A percentile compares a stretch with the other conserved stretches of the same genome.
These are phyloP conservation scores for Scolanthus callimorphus DNA, from an alignment of 92 coral and sea anemone species.

Conservation along the genomic window DNA sequence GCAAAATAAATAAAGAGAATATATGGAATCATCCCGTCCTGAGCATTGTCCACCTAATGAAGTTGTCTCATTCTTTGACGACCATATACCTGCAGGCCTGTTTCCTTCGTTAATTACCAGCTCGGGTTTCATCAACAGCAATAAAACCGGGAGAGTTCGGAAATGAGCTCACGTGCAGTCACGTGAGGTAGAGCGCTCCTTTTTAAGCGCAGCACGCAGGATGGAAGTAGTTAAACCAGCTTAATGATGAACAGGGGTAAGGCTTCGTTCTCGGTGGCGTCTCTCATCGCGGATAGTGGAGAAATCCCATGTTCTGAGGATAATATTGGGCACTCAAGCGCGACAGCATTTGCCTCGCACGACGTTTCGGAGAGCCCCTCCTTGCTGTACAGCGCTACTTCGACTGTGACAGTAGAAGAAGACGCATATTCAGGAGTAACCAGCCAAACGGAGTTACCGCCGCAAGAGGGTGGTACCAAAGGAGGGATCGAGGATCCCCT, in stretches of 20 bases:
- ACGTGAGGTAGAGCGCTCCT: slow-evolving; percentile 25
- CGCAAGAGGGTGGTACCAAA: too few species aligned
- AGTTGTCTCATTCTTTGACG: slow-evolving; percentile 26
- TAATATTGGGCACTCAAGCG: too few species aligned
- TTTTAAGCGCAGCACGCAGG: background rate
- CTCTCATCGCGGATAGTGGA: slow-evolving; percentile 82
- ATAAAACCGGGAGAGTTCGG: slow-evolving; percentile 1
- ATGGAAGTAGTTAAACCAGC: slow-evolving; percentile 3
- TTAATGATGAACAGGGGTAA: slow-evolving; percentile 43
- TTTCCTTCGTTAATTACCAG: slow-evolving; percentile 37
- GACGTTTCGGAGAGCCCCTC: too few species aligned
- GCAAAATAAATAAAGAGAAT: too few species aligned
- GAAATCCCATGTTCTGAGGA: slow-evolving; percentile 4
- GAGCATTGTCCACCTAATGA: too few species aligned
- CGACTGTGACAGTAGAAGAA: too few species aligned
- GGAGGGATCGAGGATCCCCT: too few species aligned
- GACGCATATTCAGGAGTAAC: too few species aligned
- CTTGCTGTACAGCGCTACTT: too few species aligned
- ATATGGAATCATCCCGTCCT: too few species aligned
- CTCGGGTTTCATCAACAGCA: slow-evolving; percentile 7
- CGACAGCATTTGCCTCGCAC: too few species aligned
- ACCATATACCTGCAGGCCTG: slow-evolving; percentile 26
- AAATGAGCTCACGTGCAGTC: slow-evolving; percentile 14
- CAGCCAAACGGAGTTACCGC: too few species aligned
- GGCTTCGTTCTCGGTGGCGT: slow-evolving; percentile 71